Evolutionary conservation across 2,797 vertebrate species (phyloP), one percentile per base, ranked within the genome.

Genomic region (Carcharodon carcharias): DNA sequence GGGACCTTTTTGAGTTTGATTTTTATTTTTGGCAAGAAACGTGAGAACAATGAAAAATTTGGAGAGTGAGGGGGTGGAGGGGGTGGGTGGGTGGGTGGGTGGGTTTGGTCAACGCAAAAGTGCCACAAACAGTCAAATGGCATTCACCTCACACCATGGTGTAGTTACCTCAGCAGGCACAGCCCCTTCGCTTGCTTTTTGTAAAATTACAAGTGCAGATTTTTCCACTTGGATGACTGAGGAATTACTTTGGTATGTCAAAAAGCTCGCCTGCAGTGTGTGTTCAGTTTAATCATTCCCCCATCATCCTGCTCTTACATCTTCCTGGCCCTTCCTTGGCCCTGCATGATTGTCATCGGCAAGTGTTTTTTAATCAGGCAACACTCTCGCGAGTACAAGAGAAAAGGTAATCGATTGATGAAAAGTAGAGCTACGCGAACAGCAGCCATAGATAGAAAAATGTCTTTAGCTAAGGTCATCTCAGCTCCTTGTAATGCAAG

Each of bases 401-500:
- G 97, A 97, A 97, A 98, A 98, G 98, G 98, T 98, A 99, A 99
- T 99, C 98, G 98, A 99, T 99, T 98, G 99, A 99, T 98, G 98
- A 98, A 99, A 99, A 99, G 98, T 98, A 98, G 98, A 98, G 97
- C 98, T 98, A 98, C 97, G 98, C 98, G 99, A 98, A 98, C 98
- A 98, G 97, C 97, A 97, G 97, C 97, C 98, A 98, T 98, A 98
- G 98, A 99, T 98, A 98, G 98, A 98, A 97, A 93, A 97, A 98
- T 98, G 98, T 98, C 98, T 98, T 97, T 97, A 97, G 97, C 98
- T 98, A 96, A 98, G 98, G 98, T 98, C 97, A 97, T 98, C 50
- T 97, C 97, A 97, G 96, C 98, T 98, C 98, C 98, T 98, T 98
- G 98, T 98, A 97, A 97, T 98, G 98, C 98, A 98, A 97, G 98